These are phyloP conservation scores for Lerista edwardsae DNA, from an alignment of 2,797 vertebrate genomes.

Conservation along the genomic window DNA sequence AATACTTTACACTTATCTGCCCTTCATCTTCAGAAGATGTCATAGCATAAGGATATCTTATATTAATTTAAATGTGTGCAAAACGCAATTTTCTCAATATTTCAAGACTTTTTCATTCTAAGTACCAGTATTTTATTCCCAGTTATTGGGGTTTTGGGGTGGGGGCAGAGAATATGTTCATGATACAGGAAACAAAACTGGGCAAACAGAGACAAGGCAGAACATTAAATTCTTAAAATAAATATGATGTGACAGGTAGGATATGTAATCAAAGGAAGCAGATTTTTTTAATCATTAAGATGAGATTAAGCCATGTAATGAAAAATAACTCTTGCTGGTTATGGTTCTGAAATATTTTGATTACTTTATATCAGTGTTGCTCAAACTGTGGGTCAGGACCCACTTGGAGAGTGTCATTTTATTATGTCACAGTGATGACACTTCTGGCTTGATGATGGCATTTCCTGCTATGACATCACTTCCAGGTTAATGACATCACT, in stretches of 20 bases:
- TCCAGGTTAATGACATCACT: too few relatives aligned
- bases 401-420: too few relatives aligned
- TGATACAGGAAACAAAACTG: conserved; percentile 49
- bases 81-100: not conserved
- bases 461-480: too few relatives aligned
- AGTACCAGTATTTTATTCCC: not conserved
- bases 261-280: conserved; percentile 68
- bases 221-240: conserved; percentile 53
- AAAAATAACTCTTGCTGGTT: conserved; percentile 64
- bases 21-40: not conserved
- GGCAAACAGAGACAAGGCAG: conserved; percentile 63
- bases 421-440: too few relatives aligned
- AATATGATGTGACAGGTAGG: conserved; percentile 61
- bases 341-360: conserved; percentile 69
- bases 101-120: not conserved
- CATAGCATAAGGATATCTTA: not conserved
- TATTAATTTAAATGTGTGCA: not conserved
- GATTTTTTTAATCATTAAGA: conserved; percentile 63
- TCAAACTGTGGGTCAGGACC: too few relatives aligned
- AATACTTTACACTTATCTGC: not conserved
- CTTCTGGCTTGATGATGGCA: too few relatives aligned
- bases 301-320: conserved; percentile 65
- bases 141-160: not conserved
- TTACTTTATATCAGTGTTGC: conserved; percentile 52
- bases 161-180: conserved; percentile 52